Conservation (phyloP, 1,140 invertebrate genomes). For the Hesperophylax magnus region DNA sequence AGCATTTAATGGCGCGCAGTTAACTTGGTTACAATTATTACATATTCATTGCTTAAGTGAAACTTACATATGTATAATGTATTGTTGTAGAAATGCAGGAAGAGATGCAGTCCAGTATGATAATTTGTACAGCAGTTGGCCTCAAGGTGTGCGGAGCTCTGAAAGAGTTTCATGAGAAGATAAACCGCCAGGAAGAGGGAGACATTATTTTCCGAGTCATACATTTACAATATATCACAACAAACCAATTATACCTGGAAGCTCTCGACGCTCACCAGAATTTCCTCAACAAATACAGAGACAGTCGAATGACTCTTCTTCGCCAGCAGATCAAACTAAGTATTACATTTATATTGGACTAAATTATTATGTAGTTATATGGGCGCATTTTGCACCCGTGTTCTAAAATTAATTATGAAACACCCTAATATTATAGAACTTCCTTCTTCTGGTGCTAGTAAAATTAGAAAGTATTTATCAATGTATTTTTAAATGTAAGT, state of each 20-base stretch:
- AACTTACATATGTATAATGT: not conserved
- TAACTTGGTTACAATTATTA: too few species aligned
- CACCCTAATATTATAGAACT: too few species aligned
- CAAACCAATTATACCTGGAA: conserved; percentile 66
- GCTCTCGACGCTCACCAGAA: conserved; percentile 83
- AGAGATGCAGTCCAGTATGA: conserved; percentile 69
- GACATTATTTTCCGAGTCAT: conserved; percentile 66
- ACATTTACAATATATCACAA: conserved; percentile 68
- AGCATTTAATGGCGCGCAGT: too few species aligned
- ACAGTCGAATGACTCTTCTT: conserved; percentile 81
- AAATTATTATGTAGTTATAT: too few species aligned
- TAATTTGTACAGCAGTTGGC: conserved; percentile 60
- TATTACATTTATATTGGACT: conserved; percentile 68
- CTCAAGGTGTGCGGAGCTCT: conserved; percentile 65
- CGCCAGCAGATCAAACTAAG: conserved; percentile 83
- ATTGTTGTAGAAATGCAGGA: conserved; percentile 69
- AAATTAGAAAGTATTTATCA: too few species aligned
- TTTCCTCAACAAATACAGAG: conserved; percentile 80
- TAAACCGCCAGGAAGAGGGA: conserved; percentile 56
- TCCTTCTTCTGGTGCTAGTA: too few species aligned
- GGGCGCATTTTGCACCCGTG: too few species aligned
- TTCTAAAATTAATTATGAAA: too few species aligned
- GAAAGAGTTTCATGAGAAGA: conserved; percentile 63
- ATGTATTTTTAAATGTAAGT: too few species aligned
- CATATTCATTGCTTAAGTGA: too few species aligned